Evolutionary conservation across 2,113 vertebrate genomes (phyloP).

Genomic region (Coryphaenoides rupestris): DNA sequence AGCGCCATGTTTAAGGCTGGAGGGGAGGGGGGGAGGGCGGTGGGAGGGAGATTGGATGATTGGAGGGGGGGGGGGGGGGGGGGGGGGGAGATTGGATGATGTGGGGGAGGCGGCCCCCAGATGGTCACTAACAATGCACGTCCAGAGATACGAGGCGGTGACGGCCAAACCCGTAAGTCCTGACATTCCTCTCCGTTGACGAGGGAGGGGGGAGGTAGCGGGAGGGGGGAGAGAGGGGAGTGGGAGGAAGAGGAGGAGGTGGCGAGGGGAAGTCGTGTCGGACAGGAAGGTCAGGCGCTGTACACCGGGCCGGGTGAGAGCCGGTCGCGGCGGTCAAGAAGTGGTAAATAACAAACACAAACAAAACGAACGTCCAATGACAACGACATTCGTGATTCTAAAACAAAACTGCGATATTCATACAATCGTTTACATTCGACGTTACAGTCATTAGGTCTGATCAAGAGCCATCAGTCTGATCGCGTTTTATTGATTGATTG

Average conservation of each 20-base stretch:
- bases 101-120: constrained; percentile 14
- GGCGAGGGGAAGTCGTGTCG: constrained; percentile 36
- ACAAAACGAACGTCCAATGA: too few species aligned
- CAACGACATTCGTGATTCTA: too few species aligned
- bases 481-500: too few species aligned
- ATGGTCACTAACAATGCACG: constrained; percentile 36
- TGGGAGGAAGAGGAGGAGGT: constrained; percentile 4
- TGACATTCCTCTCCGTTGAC: constrained; percentile 46
- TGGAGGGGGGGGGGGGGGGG: constrained; percentile 29
- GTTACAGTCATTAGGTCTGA: too few species aligned
- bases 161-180: constrained; percentile 11
- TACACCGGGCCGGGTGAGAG: constrained; percentile 1
- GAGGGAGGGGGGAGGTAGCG: constrained; percentile 34
- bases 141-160: constrained; percentile 16
- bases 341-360: too few species aligned
- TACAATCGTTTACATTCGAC: too few species aligned
- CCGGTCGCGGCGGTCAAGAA: constrained; percentile 4
- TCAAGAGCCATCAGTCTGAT: too few species aligned
- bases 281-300: constrained; percentile 30
- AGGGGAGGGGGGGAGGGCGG: not conserved
- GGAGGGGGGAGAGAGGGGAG: too few species aligned
- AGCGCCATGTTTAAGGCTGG: not conserved
- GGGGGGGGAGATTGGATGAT: too few species aligned
- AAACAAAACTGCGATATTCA: too few species aligned
- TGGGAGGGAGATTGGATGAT: not conserved